phyloP scores from a whole-genome alignment of 2,113 vertebrate species.

The Australoheros scitulus region DNA sequence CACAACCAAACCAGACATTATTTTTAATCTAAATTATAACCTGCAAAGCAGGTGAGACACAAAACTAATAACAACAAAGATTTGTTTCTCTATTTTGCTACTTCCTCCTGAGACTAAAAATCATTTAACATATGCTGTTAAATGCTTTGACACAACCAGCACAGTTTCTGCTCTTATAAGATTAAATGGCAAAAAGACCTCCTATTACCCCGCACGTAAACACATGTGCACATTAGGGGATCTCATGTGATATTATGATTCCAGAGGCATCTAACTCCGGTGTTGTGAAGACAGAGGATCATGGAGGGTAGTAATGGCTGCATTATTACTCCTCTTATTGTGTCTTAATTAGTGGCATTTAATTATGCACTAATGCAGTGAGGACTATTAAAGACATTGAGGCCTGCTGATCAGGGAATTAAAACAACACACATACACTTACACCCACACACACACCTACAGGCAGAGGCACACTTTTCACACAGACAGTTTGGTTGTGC shows the following conservation, averaged over 20 bases:
- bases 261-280: constrained; percentile 55
- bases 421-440: constrained; percentile 61
- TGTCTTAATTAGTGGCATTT: constrained; percentile 78
- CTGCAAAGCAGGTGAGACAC: not conserved
- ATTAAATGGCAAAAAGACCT: constrained; percentile 23
- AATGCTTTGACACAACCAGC: constrained; percentile 34
- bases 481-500: constrained; percentile 33
- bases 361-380: constrained; percentile 75
- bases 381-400: constrained; percentile 76
- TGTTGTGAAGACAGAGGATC: constrained; percentile 70
- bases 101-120: not conserved
- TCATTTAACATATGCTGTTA: constrained; percentile 18
- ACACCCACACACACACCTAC: constrained; percentile 25
- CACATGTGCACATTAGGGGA: constrained; percentile 50
- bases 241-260: constrained; percentile 67
- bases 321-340: constrained; percentile 79
- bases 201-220: constrained; percentile 40
- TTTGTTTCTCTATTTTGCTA: not conserved
- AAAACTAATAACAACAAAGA: not conserved
- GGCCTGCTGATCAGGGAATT: constrained; percentile 76
- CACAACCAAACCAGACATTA: not conserved
- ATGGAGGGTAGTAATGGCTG: constrained; percentile 72
- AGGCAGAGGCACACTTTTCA: constrained; percentile 27
- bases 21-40: not conserved
- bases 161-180: constrained; percentile 1